Evolutionary conservation across 2,797 vertebrate species (phyloP).

Genomic region (Lepilemur ruficaudatus): DNA sequence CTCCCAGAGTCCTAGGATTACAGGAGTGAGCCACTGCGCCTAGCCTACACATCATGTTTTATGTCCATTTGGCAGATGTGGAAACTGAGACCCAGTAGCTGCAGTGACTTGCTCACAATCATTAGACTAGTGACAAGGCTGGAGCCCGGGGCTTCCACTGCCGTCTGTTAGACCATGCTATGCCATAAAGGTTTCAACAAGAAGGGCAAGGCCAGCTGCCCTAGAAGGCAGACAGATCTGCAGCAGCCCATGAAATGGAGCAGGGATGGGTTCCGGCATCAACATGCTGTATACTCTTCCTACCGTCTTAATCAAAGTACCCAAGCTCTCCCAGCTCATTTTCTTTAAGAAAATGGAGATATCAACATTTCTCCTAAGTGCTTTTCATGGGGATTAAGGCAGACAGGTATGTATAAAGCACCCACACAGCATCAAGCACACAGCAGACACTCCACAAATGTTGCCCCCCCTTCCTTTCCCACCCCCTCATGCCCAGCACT

Average conservation of each 20-base stretch:
- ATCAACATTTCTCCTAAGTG: neutral
- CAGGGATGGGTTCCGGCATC: neutral
- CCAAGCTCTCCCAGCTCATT: neutral
- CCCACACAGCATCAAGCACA: neutral
- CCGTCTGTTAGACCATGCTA: neutral
- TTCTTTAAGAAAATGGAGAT: neutral
- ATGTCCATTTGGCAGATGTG: neutral
- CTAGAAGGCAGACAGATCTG: neutral
- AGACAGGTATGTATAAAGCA: neutral
- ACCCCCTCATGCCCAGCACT: neutral
- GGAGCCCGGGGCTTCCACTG: neutral
- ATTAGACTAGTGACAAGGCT: neutral
- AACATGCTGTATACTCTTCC: rapidly evolving
- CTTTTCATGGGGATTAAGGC: neutral
- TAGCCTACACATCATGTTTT: neutral
- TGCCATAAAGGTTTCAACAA: neutral
- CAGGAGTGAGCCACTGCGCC: too few relatives aligned
- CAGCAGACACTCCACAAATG: neutral
- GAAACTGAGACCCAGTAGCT: neutral
- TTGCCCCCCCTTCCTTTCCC: neutral
- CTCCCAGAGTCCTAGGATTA: too few relatives aligned
- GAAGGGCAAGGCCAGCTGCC: neutral
- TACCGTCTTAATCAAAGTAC: neutral
- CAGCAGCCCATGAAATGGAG: neutral
- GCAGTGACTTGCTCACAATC: neutral